Base-by-base conservation (phyloP, 2,797 vertebrate genomes). In the Propithecus deckenii region DNA sequence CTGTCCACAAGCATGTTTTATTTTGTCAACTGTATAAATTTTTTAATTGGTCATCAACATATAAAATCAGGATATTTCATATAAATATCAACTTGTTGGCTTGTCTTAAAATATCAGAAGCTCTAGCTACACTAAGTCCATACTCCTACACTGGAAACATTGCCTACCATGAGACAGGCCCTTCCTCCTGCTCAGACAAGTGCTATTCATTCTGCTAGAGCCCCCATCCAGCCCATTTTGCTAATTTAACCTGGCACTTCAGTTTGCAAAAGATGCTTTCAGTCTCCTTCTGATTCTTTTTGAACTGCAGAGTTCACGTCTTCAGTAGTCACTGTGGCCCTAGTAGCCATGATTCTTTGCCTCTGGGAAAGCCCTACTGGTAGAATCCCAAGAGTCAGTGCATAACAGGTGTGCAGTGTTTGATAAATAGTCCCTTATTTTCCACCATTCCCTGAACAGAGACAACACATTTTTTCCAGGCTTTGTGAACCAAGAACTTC, bases 21-120 rank as follows among this genome's bases (percentile, higher is more conserved):
- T 90, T 93, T 92, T 91, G 43, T 94, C 75, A 86, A 69, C 9
- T 67, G 25, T 63, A 57, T 91, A 83, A 88, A 48, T 55, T 89
- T 80, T 90, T 65, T 43, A 76, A 57, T 65, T 83, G 38, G 22
- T 94, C 41, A 48, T 32, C n/a, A 55, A 38, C 38, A 67, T 61
- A 52, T 87, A 46, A 96, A 92, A 78, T 85, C 52, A 72, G 71
- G 65, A 86, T 74, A 84, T 59, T 90, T 94, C 20, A 63, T 15
- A 43, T 28, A 57, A 83, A 90, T 43, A 88, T 9, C 48, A 88
- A 50, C 32, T 86, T 79, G 75, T 32, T 85, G 81, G 1, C 43
- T 92, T 50, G 20, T 67, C 41, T 55, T 63, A 43, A 88, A 87
- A 85, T 59, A 78, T 9, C 15, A 22, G 43, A 78, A 32, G 59